phyloP scores from a whole-genome alignment of 1,140 invertebrate species.

The Sminthurinus signatus region DNA sequence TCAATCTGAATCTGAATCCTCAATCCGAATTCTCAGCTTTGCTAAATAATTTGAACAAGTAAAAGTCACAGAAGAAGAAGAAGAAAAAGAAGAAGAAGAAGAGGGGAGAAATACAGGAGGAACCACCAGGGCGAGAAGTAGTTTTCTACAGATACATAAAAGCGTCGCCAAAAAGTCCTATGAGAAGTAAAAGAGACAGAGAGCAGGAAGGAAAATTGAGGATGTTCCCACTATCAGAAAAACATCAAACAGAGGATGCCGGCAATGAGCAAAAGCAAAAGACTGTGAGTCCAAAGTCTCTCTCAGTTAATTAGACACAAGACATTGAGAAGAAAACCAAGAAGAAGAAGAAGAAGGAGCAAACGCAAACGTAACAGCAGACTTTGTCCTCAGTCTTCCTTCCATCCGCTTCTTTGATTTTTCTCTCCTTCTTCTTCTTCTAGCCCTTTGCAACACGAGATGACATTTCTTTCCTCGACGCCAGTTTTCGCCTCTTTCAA shows the following conservation, averaged over 20 bases:
- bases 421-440: neutral
- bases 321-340: too few species aligned
- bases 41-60: too few species aligned
- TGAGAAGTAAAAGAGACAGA: neutral
- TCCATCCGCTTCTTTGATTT: slow-evolving; percentile 27
- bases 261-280: slow-evolving; percentile 20
- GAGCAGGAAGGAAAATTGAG: slow-evolving; percentile 18
- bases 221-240: slow-evolving; percentile 30
- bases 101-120: too few species aligned
- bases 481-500: slow-evolving; percentile 28
- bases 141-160: too few species aligned
- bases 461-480: slow-evolving; percentile 28
- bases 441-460: slow-evolving; percentile 24
- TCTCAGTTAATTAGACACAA: slow-evolving; percentile 37
- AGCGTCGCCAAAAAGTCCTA: neutral
- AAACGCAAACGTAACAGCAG: too few species aligned
- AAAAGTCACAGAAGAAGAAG: too few species aligned
- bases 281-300: slow-evolving; percentile 25
- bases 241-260: slow-evolving; percentile 37
- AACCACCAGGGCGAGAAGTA: too few species aligned
- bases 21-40: too few species aligned
- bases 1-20: too few species aligned
- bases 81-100: too few species aligned
- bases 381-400: slow-evolving; percentile 30
- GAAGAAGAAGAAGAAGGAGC: too few species aligned